Percentiles rank a stretch among this genome's conserved stretches.
phyloP scores from a whole-genome alignment of 2,113 vertebrate species.

The Peromyscus californicus region DNA sequence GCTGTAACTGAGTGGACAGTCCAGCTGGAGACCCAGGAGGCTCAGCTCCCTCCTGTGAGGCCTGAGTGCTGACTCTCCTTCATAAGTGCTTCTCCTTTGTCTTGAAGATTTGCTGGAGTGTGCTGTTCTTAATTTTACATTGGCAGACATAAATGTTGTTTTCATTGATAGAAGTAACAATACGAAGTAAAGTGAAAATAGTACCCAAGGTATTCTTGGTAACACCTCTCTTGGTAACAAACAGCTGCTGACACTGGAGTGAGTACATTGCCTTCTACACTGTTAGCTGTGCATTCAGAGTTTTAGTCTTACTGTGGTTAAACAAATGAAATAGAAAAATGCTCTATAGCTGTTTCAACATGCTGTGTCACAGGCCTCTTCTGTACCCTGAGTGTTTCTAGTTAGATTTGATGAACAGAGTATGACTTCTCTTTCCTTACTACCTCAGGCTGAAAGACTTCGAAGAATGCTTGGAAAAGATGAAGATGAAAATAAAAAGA shows the following conservation, averaged over 20 bases:
- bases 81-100: not conserved
- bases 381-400: not conserved
- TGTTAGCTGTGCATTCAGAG: not conserved
- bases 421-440: not conserved
- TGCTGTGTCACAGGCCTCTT: not conserved
- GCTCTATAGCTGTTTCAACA: fast-evolving
- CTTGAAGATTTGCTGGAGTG: not conserved
- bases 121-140: not conserved
- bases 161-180: not conserved
- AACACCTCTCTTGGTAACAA: not conserved
- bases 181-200: not conserved
- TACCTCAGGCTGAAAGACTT: constrained; percentile 92
- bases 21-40: fast-evolving
- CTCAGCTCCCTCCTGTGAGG: fast-evolving
- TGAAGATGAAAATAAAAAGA: constrained; percentile 75
- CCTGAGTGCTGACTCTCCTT: fast-evolving
- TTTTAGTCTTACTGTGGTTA: not conserved
- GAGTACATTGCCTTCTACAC: not conserved
- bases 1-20: not conserved
- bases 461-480: constrained; percentile 94
- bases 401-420: fast-evolving
- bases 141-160: not conserved
- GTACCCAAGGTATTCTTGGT: not conserved
- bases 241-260: fast-evolving
- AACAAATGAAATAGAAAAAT: not conserved